Conservation (phyloP, 2,888 invertebrate genomes). For the Zelleria hepariella region DNA sequence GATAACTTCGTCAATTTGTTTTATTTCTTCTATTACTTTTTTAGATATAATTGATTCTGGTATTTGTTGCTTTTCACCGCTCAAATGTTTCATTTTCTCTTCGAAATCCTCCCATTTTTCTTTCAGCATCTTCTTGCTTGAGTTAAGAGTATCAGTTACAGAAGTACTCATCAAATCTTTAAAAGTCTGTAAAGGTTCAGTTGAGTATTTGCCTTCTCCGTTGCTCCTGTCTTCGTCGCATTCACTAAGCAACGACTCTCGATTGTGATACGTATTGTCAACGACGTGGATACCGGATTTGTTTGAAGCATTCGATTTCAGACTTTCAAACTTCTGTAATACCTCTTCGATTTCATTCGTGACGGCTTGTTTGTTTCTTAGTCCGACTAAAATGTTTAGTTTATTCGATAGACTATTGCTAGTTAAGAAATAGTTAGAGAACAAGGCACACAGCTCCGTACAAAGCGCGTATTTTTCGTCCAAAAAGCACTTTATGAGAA, state of each 20-base stretch:
- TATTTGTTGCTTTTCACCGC: conserved; percentile 35
- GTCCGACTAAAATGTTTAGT: conserved; percentile 63
- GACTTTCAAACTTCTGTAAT: conserved; percentile 41
- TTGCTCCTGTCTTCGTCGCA: conserved; percentile 25
- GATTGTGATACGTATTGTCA: conserved; percentile 56
- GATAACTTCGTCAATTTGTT: background rate
- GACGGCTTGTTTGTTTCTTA: conserved; percentile 62
- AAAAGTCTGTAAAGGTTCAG: conserved; percentile 63
- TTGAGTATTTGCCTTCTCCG: conserved; percentile 47
- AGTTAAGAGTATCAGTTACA: conserved; percentile 65
- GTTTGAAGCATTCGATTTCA: conserved; percentile 53
- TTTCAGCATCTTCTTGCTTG: conserved; percentile 65
- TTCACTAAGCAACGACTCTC: conserved; percentile 36
- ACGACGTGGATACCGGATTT: conserved; percentile 73
- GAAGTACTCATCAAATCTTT: conserved; percentile 63
- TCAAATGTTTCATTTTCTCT: conserved; percentile 58
- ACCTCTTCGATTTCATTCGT: conserved; percentile 48
- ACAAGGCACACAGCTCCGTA: conserved; percentile 70
- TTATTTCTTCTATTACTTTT: conserved; percentile 4
- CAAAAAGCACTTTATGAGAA: conserved; percentile 74
- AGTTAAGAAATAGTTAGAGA: conserved; percentile 63
- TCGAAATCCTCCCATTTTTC: conserved; percentile 70
- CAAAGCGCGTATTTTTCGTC: conserved; percentile 74
- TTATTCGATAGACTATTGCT: conserved; percentile 55
- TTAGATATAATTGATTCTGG: conserved; percentile 22